Conservation (phyloP, 2,888 invertebrate species). For the Trissolcus brochymenae region DNA sequence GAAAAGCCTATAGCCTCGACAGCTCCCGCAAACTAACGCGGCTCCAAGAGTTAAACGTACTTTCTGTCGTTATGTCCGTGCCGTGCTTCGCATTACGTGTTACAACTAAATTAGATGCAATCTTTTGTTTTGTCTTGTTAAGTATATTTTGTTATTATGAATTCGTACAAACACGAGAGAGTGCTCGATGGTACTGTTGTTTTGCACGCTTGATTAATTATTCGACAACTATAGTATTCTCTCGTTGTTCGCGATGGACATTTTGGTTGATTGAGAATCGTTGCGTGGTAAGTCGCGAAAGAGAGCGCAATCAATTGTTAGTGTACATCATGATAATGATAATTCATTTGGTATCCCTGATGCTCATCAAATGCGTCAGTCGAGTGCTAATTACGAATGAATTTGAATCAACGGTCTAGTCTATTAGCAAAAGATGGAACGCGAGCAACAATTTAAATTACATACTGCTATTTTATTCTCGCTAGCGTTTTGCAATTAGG, state of each 20-base stretch:
- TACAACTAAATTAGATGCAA: conserved; percentile 50
- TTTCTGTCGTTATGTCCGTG: conserved; percentile 45
- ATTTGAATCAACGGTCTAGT: no score
- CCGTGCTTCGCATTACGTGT: conserved; percentile 40
- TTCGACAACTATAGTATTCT: conserved; percentile 1
- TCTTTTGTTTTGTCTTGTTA: conserved; percentile 44
- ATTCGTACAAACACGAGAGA: conserved; percentile 26
- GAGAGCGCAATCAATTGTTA: conserved; percentile 1
- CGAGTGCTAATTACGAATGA: no score
- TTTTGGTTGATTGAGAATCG: conserved; percentile 20
- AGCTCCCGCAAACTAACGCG: conserved; percentile 13
- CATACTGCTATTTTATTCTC: background rate
- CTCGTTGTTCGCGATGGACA: conserved; percentile 7
- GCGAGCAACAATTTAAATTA: conserved; percentile 2
- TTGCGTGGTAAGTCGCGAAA: background rate
- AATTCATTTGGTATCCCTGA: no score
- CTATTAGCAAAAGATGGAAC: no score
- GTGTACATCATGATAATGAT: no score
- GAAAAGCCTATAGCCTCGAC: conserved; percentile 32
- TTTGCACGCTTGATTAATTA: conserved; percentile 28
- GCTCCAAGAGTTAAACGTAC: conserved; percentile 49
- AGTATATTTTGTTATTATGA: conserved; percentile 41
- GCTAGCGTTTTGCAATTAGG: conserved; percentile 32
- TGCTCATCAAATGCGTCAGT: no score
- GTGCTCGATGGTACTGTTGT: conserved; percentile 19